These are phyloP conservation scores for Sepioteuthis lessoniana DNA, from an alignment of 2,888 invertebrate genomes.

Conservation along the genomic window DNA sequence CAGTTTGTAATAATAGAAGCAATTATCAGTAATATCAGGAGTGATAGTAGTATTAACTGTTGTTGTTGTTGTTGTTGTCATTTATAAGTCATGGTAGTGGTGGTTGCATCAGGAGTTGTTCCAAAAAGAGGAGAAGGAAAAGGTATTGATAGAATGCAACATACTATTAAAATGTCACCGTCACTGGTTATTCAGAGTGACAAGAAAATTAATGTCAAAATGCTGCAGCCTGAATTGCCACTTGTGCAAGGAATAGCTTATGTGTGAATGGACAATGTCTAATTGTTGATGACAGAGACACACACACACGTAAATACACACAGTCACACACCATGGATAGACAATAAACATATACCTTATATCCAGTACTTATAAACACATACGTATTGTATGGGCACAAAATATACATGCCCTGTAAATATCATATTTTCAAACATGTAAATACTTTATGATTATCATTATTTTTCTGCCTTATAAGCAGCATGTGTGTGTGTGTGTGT, in stretches of 20 bases:
- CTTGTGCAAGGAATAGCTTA: neutral
- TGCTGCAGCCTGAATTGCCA: neutral
- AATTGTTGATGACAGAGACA: neutral
- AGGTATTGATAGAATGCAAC: neutral
- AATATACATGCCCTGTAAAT: neutral
- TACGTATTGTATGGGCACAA: neutral
- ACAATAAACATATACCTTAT: neutral
- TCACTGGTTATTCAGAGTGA: neutral
- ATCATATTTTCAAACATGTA: neutral
- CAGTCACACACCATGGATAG: neutral
- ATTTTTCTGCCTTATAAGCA: too few relatives aligned
- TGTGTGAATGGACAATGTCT: conserved; percentile 2
- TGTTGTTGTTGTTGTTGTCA: neutral
- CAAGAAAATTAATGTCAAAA: conserved; percentile 2
- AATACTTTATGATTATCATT: too few relatives aligned
- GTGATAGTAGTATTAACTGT: neutral
- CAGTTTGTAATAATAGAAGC: neutral
- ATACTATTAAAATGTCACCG: neutral
- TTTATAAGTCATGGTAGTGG: neutral
- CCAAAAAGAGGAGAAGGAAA: neutral
- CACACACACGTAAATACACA: neutral
- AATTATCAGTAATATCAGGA: neutral
- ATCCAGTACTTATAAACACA: neutral
- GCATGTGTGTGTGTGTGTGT: too few relatives aligned
- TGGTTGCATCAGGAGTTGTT: neutral